phyloP scores from a whole-genome alignment of 2,113 vertebrate genomes.

The Spermophilus dauricus region DNA sequence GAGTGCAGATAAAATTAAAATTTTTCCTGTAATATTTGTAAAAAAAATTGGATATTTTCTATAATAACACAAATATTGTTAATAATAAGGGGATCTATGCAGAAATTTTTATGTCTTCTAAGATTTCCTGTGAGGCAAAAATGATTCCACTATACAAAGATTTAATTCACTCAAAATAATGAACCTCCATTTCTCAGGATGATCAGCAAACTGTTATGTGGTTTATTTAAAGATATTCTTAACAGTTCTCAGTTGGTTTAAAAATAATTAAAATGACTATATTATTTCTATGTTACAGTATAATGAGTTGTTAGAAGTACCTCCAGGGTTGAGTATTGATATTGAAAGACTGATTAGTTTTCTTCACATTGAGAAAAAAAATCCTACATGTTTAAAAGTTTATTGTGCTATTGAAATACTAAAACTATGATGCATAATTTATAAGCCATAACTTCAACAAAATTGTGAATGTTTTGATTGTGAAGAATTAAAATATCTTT shows the following conservation, averaged over 20 bases:
- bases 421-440: neutral
- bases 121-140: neutral
- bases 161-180: conserved; percentile 59
- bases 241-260: conserved; percentile 49
- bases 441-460: neutral
- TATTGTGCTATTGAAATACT: neutral
- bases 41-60: neutral
- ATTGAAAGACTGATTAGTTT: conserved; percentile 64
- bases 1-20: neutral
- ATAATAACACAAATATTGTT: neutral
- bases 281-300: conserved; percentile 53
- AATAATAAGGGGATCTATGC: neutral
- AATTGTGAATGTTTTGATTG: neutral
- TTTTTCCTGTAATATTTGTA: neutral
- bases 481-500: neutral
- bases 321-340: conserved; percentile 31
- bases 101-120: neutral
- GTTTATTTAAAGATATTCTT: conserved; percentile 63
- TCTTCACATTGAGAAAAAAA: neutral
- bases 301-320: conserved; percentile 57
- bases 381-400: neutral
- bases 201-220: neutral
- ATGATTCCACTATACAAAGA: neutral
- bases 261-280: conserved; percentile 73
- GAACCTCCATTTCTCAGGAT: conserved; percentile 46